Conservation (phyloP, 1,140 invertebrate species). For the Rhizoglyphus robini region DNA sequence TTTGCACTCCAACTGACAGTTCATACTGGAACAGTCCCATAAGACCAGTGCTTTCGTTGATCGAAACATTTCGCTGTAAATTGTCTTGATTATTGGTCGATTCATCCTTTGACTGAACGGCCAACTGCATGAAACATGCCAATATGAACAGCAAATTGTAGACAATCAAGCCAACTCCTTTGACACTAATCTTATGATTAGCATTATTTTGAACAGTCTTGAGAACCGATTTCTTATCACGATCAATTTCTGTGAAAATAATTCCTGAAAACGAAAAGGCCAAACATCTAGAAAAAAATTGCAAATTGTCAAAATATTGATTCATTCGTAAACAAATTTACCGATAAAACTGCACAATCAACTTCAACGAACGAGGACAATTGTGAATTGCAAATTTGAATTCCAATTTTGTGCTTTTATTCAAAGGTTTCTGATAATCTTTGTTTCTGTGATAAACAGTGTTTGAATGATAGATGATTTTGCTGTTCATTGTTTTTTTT, state of each 20-base stretch:
- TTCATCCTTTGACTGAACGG: not conserved
- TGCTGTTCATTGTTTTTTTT: not conserved
- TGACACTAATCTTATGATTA: no score
- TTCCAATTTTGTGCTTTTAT: not conserved
- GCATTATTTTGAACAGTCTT: not conserved
- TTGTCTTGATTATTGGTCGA: no score
- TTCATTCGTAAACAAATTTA: not conserved
- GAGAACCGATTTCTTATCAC: not conserved
- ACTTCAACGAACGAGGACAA: not conserved
- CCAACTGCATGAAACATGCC: not conserved
- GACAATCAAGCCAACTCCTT: not conserved
- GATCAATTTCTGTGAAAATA: not conserved
- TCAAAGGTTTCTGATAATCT: no score
- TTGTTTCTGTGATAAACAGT: no score
- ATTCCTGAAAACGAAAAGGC: not conserved
- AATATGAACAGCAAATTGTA: not conserved
- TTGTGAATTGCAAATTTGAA: not conserved
- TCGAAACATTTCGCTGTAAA: not conserved
- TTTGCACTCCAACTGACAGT: not conserved
- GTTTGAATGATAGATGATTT: not conserved
- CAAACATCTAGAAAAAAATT: not conserved
- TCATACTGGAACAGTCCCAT: not conserved
- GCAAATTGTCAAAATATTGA: not conserved
- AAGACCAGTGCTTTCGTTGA: not conserved
- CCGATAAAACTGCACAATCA: not conserved